phyloP scores from a whole-genome alignment of 1,140 invertebrate genomes.

The Eriocheir sinensis region DNA sequence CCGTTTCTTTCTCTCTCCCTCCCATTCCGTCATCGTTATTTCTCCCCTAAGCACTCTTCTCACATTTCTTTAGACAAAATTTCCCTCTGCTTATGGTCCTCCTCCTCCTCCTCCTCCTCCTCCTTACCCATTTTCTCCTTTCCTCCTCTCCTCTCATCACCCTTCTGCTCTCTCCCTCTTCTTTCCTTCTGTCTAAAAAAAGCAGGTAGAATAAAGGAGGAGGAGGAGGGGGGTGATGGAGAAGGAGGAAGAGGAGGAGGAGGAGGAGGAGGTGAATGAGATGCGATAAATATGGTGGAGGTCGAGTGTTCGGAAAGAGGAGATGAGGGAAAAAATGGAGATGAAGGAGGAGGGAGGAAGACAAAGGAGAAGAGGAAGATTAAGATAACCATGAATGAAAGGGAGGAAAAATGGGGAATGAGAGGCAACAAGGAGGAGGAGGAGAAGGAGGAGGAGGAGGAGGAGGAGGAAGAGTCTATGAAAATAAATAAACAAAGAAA shows the following conservation, averaged over 20 bases:
- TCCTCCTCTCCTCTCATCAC: not conserved
- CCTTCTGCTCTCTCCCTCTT: not conserved
- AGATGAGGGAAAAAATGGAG: not conserved
- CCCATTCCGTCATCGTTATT: not conserved
- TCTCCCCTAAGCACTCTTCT: not conserved
- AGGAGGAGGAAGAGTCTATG: not conserved
- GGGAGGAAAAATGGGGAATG: not conserved
- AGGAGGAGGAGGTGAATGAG: not conserved
- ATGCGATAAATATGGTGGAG: not conserved
- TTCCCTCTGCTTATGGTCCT: not conserved
- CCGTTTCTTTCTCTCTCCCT: not conserved
- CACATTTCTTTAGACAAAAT: not conserved
- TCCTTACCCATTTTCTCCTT: not conserved
- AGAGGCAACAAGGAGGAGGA: not conserved
- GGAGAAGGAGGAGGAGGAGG: not conserved
- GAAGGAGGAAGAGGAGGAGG: not conserved
- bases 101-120: not conserved
- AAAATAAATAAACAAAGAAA: not conserved
- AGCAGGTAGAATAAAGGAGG: slow-evolving; percentile 1
- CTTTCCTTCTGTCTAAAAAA: not conserved
- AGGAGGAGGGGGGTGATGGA: not conserved
- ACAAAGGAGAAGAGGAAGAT: not conserved
- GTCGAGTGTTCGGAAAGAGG: not conserved
- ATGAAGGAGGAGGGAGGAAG: not conserved
- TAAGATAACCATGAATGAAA: not conserved